Percentiles rank a stretch among this genome's conserved stretches.
phyloP scores from a whole-genome alignment of 2,888 invertebrate species.

The Allolobophora icterica region DNA sequence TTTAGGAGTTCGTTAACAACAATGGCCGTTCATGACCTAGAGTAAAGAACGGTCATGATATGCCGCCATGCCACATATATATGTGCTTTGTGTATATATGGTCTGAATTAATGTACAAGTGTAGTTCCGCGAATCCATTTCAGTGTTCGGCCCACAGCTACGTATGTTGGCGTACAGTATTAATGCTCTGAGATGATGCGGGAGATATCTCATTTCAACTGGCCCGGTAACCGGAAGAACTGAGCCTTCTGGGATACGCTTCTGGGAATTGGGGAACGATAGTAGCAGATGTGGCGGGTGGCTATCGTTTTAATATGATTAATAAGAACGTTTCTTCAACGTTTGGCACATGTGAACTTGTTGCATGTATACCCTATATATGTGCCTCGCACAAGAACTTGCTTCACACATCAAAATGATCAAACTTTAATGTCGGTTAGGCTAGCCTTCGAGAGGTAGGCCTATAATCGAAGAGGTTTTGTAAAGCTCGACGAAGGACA shows the following conservation, averaged over 20 bases:
- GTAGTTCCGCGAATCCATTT: not conserved
- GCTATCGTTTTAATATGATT: not conserved
- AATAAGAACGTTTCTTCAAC: not conserved
- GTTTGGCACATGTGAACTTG: not conserved
- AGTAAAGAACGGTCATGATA: too few species aligned
- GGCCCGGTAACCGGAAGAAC: not conserved
- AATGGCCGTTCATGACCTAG: too few species aligned
- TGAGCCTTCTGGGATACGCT: conserved; percentile 6
- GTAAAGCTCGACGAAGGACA: too few species aligned
- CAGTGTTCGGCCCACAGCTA: not conserved
- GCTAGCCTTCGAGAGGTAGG: too few species aligned
- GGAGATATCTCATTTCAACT: conserved; percentile 1
- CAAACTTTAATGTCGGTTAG: not conserved
- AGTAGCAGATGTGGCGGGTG: not conserved
- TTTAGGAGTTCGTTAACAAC: too few species aligned
- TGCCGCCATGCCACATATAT: too few species aligned
- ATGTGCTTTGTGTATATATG: not conserved
- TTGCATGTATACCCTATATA: too few species aligned
- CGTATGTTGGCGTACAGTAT: not conserved
- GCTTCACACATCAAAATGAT: not conserved
- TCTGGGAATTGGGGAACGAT: conserved; percentile 17
- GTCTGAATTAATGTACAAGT: not conserved
- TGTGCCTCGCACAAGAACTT: not conserved
- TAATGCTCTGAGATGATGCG: conserved; percentile 1
- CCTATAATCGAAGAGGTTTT: too few species aligned